phyloP scores from a whole-genome alignment of 2,797 vertebrate species.

The Thamnophis elegans region DNA sequence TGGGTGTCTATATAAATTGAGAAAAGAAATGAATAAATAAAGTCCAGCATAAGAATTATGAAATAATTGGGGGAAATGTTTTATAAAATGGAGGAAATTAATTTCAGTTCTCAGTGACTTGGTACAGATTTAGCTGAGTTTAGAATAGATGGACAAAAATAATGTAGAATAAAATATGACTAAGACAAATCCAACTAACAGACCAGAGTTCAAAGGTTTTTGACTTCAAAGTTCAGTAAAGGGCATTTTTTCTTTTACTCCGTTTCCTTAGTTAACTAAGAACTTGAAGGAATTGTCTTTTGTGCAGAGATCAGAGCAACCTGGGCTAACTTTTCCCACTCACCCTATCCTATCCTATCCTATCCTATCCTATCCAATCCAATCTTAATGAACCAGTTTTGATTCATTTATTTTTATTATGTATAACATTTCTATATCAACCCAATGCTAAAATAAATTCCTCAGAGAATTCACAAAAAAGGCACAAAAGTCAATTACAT shows the following conservation, averaged over 20 bases:
- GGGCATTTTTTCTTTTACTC: background rate
- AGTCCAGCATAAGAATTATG: background rate
- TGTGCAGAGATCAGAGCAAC: background rate
- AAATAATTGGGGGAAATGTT: background rate
- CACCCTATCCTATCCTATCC: background rate
- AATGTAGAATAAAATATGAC: background rate
- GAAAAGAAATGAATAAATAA: background rate
- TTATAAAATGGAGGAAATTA: background rate
- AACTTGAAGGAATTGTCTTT: background rate
- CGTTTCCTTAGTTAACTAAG: background rate
- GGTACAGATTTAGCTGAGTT: background rate
- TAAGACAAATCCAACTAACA: background rate
- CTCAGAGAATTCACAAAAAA: background rate
- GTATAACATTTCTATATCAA: background rate
- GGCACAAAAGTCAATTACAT: background rate
- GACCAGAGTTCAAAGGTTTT: background rate
- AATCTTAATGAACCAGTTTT: background rate
- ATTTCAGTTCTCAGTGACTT: background rate
- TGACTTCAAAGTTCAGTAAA: background rate
- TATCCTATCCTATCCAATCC: no score
- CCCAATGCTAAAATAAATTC: background rate
- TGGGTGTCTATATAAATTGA: background rate
- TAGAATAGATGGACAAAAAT: background rate
- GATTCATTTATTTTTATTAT: background rate
- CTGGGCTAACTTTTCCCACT: background rate